Conservation (phyloP, 2,113 vertebrate species). For the Meleagris gallopavo region DNA sequence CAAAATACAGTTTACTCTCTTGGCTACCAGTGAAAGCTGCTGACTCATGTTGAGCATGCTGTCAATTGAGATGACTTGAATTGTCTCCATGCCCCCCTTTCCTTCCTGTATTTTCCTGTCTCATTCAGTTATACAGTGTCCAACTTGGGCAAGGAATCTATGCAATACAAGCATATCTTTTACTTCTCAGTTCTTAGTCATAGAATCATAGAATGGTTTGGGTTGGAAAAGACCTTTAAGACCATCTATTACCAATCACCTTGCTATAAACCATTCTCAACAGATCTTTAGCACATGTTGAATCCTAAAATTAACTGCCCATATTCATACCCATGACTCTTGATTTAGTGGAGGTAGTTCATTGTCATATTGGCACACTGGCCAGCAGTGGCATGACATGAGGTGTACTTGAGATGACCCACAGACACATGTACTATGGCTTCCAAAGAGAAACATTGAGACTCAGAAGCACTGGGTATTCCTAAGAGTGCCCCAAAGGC, state of each 20-base stretch:
- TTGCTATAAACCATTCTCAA: not conserved
- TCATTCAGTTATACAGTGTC: not conserved
- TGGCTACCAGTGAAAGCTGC: not conserved
- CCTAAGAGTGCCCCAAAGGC: not conserved
- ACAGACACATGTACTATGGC: not conserved
- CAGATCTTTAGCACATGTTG: not conserved
- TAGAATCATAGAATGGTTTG: too few relatives aligned
- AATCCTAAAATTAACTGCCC: not conserved
- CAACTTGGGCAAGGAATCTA: not conserved
- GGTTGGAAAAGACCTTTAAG: too few relatives aligned
- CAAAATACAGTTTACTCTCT: not conserved
- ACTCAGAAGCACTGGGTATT: not conserved
- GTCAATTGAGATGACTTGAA: not conserved
- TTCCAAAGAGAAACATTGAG: not conserved
- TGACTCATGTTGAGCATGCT: not conserved
- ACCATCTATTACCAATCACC: too few relatives aligned
- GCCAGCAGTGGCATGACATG: not conserved
- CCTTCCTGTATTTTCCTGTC: not conserved
- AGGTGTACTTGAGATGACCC: not conserved
- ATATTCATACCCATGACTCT: accelerated
- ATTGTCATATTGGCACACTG: not conserved
- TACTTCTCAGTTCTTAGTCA: not conserved
- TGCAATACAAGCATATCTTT: not conserved
- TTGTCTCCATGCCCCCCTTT: not conserved
- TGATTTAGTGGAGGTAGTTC: not conserved